Conservation (phyloP, 1,140 invertebrate species). For the Zaprionus capensis region DNA sequence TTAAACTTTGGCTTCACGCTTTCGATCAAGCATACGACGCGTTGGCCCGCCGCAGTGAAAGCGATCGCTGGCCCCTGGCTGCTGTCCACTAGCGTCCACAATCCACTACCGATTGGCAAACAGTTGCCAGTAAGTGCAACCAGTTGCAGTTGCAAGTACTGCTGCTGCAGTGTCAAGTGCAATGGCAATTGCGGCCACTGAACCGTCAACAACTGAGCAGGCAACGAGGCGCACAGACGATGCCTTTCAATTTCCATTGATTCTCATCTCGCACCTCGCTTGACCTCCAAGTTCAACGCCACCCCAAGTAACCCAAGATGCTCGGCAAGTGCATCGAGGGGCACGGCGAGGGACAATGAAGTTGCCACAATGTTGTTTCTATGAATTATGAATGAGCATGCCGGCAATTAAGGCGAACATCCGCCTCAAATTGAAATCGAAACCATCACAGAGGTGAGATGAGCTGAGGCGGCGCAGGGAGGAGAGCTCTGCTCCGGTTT, state of each 20-base stretch:
- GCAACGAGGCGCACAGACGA: slow-evolving; percentile 19
- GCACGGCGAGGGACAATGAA: slow-evolving; percentile 4
- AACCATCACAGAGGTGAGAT: slow-evolving; percentile 39
- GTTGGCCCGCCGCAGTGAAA: slow-evolving; percentile 61
- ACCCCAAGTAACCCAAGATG: slow-evolving; percentile 19
- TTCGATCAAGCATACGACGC: slow-evolving; percentile 64
- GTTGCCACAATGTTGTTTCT: slow-evolving; percentile 33
- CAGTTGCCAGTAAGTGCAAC: slow-evolving; percentile 48
- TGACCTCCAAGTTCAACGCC: slow-evolving; percentile 67
- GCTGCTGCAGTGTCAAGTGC: slow-evolving; percentile 66
- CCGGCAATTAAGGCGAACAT: slow-evolving; percentile 70
- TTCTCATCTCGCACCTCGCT: slow-evolving; percentile 40
- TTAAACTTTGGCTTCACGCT: slow-evolving; percentile 80
- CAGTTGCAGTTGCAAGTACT: slow-evolving; percentile 36
- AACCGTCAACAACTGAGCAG: slow-evolving; percentile 46
- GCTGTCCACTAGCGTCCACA: slow-evolving; percentile 22
- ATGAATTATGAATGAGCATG: slow-evolving; percentile 63
- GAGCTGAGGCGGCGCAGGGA: neutral
- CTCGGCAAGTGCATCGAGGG: neutral
- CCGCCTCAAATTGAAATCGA: slow-evolving; percentile 78
- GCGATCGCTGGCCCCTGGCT: slow-evolving; percentile 39
- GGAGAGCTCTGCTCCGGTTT: slow-evolving; percentile 4
- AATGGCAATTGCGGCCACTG: slow-evolving; percentile 53
- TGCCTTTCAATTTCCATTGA: slow-evolving; percentile 50
- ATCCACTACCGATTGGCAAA: slow-evolving; percentile 32